Evolutionary conservation across 2,113 vertebrate genomes (phyloP).

Genomic region (Hystrix cristata): DNA sequence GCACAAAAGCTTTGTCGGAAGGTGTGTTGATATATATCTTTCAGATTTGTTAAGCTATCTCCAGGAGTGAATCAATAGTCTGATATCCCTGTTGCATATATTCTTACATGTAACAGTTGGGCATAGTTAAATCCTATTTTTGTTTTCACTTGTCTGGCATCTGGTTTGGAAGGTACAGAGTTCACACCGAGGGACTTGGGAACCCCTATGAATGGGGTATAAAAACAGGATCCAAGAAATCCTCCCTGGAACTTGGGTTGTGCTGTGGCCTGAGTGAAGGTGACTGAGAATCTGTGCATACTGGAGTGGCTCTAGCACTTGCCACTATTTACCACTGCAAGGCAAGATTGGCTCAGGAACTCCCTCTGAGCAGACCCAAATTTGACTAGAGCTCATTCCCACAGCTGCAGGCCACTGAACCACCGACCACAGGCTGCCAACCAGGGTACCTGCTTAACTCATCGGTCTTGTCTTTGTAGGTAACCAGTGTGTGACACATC

Average conservation of each 20-base stretch:
- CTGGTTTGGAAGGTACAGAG: background rate
- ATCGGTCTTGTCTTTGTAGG: background rate
- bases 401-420: background rate
- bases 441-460: background rate
- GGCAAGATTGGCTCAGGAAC: background rate
- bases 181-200: background rate
- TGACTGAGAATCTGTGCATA: background rate
- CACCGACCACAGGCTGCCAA: background rate
- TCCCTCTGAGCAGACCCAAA: background rate
- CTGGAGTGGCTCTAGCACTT: background rate
- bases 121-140: background rate
- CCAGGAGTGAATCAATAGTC: background rate
- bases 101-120: background rate
- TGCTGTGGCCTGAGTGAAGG: background rate
- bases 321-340: fast-evolving
- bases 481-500: too few species aligned
- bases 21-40: background rate
- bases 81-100: background rate
- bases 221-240: background rate
- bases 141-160: background rate
- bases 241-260: background rate
- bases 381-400: background rate
- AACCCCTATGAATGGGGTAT: background rate
- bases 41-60: background rate
- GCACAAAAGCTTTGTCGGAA: background rate